Base-by-base conservation (phyloP, 2,113 vertebrate species). In the Melierax canorus region DNA sequence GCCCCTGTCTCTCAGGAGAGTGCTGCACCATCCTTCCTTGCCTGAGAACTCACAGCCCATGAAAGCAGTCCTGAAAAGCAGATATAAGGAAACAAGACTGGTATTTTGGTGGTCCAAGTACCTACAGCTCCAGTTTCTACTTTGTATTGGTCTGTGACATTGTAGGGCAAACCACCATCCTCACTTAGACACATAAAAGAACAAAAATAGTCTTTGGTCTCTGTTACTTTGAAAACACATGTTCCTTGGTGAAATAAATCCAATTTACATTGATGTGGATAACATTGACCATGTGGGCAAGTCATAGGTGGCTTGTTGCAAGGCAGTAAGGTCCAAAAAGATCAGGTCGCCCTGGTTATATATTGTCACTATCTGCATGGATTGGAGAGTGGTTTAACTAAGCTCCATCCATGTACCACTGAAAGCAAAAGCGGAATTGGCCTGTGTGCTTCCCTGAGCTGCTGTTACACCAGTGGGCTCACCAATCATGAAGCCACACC, bases 261-360 rank as follows among this genome's bases (percentile, higher is more conserved):
- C 1, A 27, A 0, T 43, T 86, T 38, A 15, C 27, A n/a, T 5
- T 73, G 9, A 29, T 26, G 21, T 50, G 55, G 55, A 5, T 74
- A 50, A 62, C 10, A 58, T 1, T 63, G 50, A 66, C 6, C 2
- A 6, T 1, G 1, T 20, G 13, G 3, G 21, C 32, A 63, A 59
- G 56, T 83, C 23, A 13, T 19, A 19, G 14, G 8, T 55, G 26
- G 23, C 46, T 80, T 14, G 7, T 27, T 60, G 17, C 9, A 66
- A 56, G 26, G 15, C 17, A 1, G 6, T 51, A 60, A 51, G 11
- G 23, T 58, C n/a, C 60, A 36, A 36, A 64, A 83, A 32, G 34
- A 15, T 50, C 8, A 8, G 3, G 14, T 64, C 18, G 2, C 32
- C 38, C 39, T 53, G 11, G 2, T 72, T 82, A 11, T 43, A 3